phyloP scores from a whole-genome alignment of 2,888 invertebrate species.

The Scaptomyza caliginosa region DNA sequence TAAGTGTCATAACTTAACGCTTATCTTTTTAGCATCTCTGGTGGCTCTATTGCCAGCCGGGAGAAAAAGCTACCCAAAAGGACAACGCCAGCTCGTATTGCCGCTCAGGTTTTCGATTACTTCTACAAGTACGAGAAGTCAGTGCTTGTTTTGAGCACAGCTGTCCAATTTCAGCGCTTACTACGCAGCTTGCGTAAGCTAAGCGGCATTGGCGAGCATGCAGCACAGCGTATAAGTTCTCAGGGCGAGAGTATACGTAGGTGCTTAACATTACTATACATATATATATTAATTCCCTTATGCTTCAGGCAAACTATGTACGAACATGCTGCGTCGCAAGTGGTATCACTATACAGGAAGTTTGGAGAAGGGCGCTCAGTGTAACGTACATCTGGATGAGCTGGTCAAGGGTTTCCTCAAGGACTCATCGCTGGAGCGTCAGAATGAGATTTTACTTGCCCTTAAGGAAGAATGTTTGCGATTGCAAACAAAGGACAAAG shows the following conservation, averaged over 20 bases:
- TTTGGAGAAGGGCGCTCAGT: conserved; percentile 87
- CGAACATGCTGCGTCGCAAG: conserved; percentile 86
- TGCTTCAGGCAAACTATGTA: conserved; percentile 84
- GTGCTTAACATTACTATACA: conserved; percentile 11
- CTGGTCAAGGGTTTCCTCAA: conserved; percentile 88
- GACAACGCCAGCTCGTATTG: conserved; percentile 41
- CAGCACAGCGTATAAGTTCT: conserved; percentile 25
- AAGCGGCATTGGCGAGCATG: conserved; percentile 41
- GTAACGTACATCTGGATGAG: conserved; percentile 87
- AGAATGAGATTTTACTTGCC: conserved; percentile 86
- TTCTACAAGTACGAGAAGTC: conserved; percentile 69
- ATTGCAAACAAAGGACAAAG: conserved; percentile 86
- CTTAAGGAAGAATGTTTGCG: conserved; percentile 86
- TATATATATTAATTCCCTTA: not conserved
- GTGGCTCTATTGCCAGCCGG: conserved; percentile 49
- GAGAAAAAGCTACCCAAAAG: conserved; percentile 34
- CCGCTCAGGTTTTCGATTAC: conserved; percentile 67
- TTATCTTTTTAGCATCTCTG: conserved; percentile 65
- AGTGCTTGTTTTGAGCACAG: conserved; percentile 77
- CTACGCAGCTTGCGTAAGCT: conserved; percentile 71
- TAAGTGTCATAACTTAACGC: not conserved
- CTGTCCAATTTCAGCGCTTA: conserved; percentile 80
- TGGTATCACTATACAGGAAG: conserved; percentile 89
- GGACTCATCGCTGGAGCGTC: conserved; percentile 86
- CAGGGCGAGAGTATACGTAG: conserved; percentile 77